Conservation (phyloP, 2,113 vertebrate species). For the Varanus komodoensis region DNA sequence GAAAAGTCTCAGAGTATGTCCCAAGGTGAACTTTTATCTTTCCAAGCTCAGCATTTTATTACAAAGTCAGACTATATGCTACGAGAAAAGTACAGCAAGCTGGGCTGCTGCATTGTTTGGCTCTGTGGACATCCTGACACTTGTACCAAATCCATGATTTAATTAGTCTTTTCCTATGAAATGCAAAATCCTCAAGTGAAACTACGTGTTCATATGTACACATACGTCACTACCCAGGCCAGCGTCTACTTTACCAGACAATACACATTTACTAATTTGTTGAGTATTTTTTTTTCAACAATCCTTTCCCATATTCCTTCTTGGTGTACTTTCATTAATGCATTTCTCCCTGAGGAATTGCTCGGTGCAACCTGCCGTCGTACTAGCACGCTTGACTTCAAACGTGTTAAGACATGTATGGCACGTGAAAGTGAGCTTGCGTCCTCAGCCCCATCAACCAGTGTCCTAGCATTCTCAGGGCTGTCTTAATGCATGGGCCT, state of each 20-base stretch:
- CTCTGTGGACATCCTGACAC: not conserved
- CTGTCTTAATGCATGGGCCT: too few relatives aligned
- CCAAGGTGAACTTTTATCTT: not conserved
- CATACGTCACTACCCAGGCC: not conserved
- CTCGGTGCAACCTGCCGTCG: not conserved
- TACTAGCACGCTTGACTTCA: not conserved
- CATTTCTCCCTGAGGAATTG: not conserved
- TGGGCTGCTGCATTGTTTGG: not conserved
- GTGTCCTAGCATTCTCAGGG: not conserved
- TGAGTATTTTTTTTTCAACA: not conserved
- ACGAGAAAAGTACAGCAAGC: not conserved
- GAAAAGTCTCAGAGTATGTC: not conserved
- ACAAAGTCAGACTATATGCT: not conserved
- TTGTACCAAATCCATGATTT: not conserved
- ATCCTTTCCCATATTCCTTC: not conserved
- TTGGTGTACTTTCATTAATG: not conserved
- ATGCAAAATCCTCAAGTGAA: not conserved
- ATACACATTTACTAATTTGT: not conserved
- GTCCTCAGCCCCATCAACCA: not conserved
- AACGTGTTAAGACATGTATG: not conserved
- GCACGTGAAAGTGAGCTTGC: not conserved
- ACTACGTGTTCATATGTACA: not conserved
- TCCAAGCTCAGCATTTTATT: not conserved
- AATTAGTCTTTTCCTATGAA: not conserved
- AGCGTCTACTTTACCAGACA: not conserved